Conservation (phyloP, 1,140 invertebrate genomes). For the Elymnias hypermnestra region DNA sequence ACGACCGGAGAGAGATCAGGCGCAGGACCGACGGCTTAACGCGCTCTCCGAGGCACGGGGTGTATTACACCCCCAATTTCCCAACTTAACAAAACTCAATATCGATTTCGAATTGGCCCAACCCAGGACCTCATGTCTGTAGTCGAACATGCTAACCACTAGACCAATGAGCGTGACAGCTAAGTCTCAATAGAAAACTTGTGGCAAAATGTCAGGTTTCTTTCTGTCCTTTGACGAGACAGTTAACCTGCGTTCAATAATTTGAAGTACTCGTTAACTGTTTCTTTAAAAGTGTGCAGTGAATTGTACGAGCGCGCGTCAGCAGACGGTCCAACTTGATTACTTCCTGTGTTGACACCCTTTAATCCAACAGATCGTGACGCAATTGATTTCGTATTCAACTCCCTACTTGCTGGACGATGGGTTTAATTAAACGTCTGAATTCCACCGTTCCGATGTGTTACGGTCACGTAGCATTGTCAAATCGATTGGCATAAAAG, state of each 20-base stretch:
- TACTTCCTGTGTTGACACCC: conserved; percentile 25
- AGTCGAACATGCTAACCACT: too few relatives aligned
- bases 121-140: too few relatives aligned
- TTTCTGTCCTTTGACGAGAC: too few relatives aligned
- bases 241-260: too few relatives aligned
- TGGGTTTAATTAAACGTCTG: conserved; percentile 6
- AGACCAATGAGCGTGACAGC: too few relatives aligned
- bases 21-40: too few relatives aligned
- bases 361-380: conserved; percentile 17
- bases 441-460: not conserved
- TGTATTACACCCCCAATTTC: too few relatives aligned
- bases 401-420: conserved; percentile 13
- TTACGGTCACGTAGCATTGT: not conserved
- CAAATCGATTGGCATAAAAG: not conserved
- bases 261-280: not conserved
- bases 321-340: conserved; percentile 20
- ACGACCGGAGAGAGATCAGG: too few relatives aligned
- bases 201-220: too few relatives aligned
- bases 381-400: conserved; percentile 16
- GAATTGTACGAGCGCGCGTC: conserved; percentile 1
- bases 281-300: not conserved
- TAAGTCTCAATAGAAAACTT: not conserved
- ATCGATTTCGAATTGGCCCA: too few relatives aligned
- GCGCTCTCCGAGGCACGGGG: too few relatives aligned
- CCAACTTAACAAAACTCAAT: too few relatives aligned